Evolutionary conservation across 2,797 vertebrate species (phyloP).

Genomic region (Gambelia wislizenii): DNA sequence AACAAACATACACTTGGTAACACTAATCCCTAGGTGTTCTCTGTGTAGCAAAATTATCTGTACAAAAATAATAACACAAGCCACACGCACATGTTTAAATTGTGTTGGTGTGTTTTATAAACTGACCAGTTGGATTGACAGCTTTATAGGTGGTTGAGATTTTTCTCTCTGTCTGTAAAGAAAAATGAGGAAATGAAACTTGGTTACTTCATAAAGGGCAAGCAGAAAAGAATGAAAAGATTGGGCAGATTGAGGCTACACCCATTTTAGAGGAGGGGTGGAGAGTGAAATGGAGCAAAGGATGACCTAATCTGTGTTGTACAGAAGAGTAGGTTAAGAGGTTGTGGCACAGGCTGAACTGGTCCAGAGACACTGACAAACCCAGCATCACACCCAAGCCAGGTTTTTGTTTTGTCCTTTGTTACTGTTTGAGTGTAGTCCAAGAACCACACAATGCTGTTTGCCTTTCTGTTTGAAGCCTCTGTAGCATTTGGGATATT

Average conservation of each 20-base stretch:
- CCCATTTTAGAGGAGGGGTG: slow-evolving; percentile 38
- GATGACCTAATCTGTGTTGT: slow-evolving; percentile 34
- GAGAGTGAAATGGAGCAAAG: slow-evolving; percentile 5
- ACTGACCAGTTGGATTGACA: rapidly evolving
- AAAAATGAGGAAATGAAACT: slow-evolving; percentile 10
- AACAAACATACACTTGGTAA: neutral
- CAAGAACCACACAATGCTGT: neutral
- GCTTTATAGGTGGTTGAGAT: neutral
- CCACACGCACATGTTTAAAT: neutral
- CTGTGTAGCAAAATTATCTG: neutral
- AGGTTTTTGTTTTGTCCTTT: neutral
- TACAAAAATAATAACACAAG: neutral
- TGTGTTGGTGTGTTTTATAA: neutral
- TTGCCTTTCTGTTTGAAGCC: neutral
- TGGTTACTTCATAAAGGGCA: neutral
- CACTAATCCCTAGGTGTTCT: neutral
- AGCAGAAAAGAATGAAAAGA: neutral
- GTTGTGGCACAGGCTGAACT: slow-evolving; percentile 60
- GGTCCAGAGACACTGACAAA: slow-evolving; percentile 45
- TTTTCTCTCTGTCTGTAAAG: neutral
- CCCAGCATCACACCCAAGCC: slow-evolving; percentile 25
- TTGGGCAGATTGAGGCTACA: slow-evolving; percentile 5
- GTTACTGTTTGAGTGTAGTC: neutral
- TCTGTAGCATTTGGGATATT: neutral
- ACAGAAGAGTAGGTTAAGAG: neutral